Evolutionary conservation across 1,140 invertebrate species (phyloP).

Genomic region (Cyclargus thomasi): DNA sequence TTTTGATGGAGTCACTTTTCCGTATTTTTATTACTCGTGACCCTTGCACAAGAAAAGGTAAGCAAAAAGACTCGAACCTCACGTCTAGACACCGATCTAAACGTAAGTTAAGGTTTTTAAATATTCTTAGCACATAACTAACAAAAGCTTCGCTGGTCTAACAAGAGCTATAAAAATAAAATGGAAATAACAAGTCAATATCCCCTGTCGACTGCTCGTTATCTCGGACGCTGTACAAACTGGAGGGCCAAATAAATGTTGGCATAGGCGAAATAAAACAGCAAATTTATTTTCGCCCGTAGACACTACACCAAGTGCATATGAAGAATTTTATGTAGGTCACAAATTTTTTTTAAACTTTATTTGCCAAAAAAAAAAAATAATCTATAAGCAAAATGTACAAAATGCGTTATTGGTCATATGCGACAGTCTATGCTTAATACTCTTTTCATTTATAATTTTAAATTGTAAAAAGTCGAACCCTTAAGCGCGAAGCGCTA

Average conservation of each 20-base stretch:
- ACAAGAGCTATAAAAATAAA: constrained; percentile 40
- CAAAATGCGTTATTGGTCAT: not conserved
- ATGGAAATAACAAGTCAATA: constrained; percentile 39
- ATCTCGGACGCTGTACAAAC: constrained; percentile 28
- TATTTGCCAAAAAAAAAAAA: too few species aligned
- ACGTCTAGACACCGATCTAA: not conserved
- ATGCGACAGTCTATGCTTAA: not conserved
- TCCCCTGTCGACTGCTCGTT: constrained; percentile 36
- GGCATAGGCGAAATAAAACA: constrained; percentile 24
- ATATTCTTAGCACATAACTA: constrained; percentile 16
- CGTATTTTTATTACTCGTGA: too few species aligned
- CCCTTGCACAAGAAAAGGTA: too few species aligned
- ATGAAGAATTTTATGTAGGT: not conserved
- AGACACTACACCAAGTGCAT: not conserved
- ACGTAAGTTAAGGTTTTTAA: not conserved
- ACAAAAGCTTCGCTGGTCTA: constrained; percentile 21
- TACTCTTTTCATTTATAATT: constrained; percentile 24
- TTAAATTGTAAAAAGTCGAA: constrained; percentile 43
- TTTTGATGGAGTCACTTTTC: too few species aligned
- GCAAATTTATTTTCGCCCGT: constrained; percentile 25
- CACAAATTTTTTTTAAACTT: not conserved
- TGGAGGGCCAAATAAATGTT: constrained; percentile 21
- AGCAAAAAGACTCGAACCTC: not conserved
- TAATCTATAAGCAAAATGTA: too few species aligned
- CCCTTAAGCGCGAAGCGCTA: constrained; percentile 44